Percentiles rank a stretch among this genome's conserved stretches.
These are phyloP conservation scores for Siniperca undulata DNA, from an alignment of 2,797 vertebrate species.

Conservation along the genomic window DNA sequence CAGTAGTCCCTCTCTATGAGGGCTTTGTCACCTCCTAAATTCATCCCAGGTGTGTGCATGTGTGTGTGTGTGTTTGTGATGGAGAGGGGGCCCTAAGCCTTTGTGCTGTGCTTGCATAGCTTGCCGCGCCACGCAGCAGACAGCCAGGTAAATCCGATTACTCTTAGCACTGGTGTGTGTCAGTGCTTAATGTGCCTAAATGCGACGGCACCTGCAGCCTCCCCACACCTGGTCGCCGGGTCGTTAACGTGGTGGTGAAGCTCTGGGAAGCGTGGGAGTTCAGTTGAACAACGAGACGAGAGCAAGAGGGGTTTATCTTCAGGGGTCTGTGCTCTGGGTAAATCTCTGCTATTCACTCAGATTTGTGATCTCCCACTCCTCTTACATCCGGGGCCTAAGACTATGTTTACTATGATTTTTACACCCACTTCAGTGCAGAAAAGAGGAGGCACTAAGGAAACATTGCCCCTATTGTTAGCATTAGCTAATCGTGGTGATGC, in stretches of 20 bases:
- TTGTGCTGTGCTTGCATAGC: constrained; percentile 82
- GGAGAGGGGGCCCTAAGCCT: constrained; percentile 77
- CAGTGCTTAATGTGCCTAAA: constrained; percentile 84
- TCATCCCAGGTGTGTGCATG: constrained; percentile 81
- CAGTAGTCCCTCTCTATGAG: constrained; percentile 69
- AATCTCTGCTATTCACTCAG: constrained; percentile 78
- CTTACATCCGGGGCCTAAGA: constrained; percentile 65
- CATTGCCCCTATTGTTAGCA: constrained; percentile 82
- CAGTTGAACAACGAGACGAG: constrained; percentile 59
- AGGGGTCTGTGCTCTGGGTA: constrained; percentile 61
- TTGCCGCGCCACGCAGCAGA: constrained; percentile 66
- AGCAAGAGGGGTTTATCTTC: constrained; percentile 63
- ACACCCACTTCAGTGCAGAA: constrained; percentile 80
- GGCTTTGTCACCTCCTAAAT: constrained; percentile 84
- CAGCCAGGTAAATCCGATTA: constrained; percentile 83
- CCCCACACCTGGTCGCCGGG: constrained; percentile 79
- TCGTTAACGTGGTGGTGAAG: constrained; percentile 61
- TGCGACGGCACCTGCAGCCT: constrained; percentile 79
- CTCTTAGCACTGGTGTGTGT: constrained; percentile 78
- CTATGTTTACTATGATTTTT: constrained; percentile 79
- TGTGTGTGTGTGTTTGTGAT: constrained; percentile 79
- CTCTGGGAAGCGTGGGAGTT: constrained; percentile 71
- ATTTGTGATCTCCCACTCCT: constrained; percentile 73
- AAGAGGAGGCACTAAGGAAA: constrained; percentile 76
- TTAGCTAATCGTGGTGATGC: constrained; percentile 82